Percentiles rank a stretch among this genome's conserved stretches.
Evolutionary conservation across 2,113 vertebrate species (phyloP).

Genomic region (Larimichthys polyactis): DNA sequence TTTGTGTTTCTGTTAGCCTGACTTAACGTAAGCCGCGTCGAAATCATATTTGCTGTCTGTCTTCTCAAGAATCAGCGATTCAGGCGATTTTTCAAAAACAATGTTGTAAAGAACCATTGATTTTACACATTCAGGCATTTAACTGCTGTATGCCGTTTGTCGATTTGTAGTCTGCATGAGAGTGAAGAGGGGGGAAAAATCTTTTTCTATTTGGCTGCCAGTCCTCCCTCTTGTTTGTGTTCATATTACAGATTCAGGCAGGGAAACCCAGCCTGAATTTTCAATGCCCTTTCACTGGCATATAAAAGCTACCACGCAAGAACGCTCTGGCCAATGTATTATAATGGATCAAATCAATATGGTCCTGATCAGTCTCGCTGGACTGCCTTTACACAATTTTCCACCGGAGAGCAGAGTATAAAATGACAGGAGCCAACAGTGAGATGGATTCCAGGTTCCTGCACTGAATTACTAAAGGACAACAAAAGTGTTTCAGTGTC

Average conservation of each 20-base stretch:
- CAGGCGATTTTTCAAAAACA: conserved; percentile 23
- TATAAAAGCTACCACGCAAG: conserved; percentile 31
- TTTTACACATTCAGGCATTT: conserved; percentile 26
- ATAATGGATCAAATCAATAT: conserved; percentile 64
- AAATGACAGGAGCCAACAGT: conserved; percentile 40
- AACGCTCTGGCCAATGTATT: conserved; percentile 42
- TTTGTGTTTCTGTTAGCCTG: conserved; percentile 53
- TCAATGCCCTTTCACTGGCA: conserved; percentile 36
- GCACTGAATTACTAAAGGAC: conserved; percentile 24
- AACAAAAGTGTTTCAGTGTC: conserved; percentile 32
- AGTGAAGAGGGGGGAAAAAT: conserved; percentile 11
- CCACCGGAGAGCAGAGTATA: conserved; percentile 33
- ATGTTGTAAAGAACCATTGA: conserved; percentile 5
- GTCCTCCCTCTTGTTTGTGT: conserved; percentile 42
- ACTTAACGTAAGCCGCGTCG: conserved; percentile 37
- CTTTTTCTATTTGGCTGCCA: conserved; percentile 28
- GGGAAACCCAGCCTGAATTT: conserved; percentile 25
- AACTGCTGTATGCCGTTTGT: conserved; percentile 21
- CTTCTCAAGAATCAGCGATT: conserved; percentile 27
- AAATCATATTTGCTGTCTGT: conserved; percentile 37
- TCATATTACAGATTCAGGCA: conserved; percentile 37
- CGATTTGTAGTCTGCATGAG: conserved; percentile 1
- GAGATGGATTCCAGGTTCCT: conserved; percentile 46
- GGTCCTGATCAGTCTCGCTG: conserved; percentile 61
- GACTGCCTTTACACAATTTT: conserved; percentile 51